Evolutionary conservation across 1,140 invertebrate species (phyloP).

Genomic region (Bombus waltoni): DNA sequence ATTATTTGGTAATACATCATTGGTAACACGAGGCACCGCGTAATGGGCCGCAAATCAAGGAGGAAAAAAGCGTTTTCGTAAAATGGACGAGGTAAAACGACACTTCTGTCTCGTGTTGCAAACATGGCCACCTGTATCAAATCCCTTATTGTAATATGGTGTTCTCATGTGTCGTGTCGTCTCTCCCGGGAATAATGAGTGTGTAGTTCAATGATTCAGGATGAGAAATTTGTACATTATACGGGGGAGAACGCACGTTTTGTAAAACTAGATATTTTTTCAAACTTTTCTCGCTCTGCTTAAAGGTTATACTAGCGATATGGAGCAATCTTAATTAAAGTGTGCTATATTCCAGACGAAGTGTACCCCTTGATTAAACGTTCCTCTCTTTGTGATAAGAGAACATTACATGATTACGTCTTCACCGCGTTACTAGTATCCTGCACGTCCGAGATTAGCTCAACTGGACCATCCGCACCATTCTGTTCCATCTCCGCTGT

Average conservation of each 20-base stretch:
- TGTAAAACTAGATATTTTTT: slow-evolving; percentile 8
- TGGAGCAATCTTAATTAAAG: slow-evolving; percentile 21
- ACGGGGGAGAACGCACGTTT: slow-evolving; percentile 26
- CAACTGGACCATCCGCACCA: slow-evolving; percentile 58
- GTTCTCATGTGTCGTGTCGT: neutral
- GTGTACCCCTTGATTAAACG: neutral
- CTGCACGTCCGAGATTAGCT: slow-evolving; percentile 59
- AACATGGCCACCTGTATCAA: slow-evolving; percentile 27
- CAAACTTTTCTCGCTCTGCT: neutral
- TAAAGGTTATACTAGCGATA: slow-evolving; percentile 52
- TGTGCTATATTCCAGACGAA: neutral
- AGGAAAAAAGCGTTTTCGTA: slow-evolving; percentile 54
- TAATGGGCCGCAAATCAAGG: slow-evolving; percentile 51
- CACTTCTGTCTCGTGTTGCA: slow-evolving; percentile 1
- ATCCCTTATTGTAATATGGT: slow-evolving; percentile 45
- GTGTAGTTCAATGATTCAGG: neutral
- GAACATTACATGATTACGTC: slow-evolving; percentile 61
- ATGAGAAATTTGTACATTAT: slow-evolving; percentile 54
- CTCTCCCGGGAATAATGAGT: neutral
- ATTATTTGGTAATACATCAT: slow-evolving; percentile 77
- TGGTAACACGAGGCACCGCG: slow-evolving; percentile 65
- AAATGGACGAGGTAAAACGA: slow-evolving; percentile 39
- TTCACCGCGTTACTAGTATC: slow-evolving; percentile 69
- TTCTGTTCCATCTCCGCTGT: slow-evolving; percentile 65
- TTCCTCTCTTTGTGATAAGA: neutral